These are phyloP conservation scores for Oryzias celebensis DNA, from an alignment of 2,113 vertebrate genomes.

Conservation along the genomic window DNA sequence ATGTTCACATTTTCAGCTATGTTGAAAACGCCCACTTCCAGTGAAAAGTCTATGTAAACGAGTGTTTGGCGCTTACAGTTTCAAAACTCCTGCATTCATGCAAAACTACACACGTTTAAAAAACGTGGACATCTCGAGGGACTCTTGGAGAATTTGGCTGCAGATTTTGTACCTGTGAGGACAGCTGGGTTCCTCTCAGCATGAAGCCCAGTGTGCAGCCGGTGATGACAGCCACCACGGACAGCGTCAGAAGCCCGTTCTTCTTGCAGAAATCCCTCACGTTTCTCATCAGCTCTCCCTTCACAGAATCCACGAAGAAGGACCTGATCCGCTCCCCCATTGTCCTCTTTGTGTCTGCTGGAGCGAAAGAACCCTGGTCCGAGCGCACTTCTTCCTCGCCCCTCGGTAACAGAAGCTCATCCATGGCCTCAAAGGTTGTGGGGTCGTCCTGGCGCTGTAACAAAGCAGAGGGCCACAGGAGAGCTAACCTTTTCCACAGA, in stretches of 20 bases:
- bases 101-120: too few species aligned
- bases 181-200: conserved; percentile 79
- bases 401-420: conserved; percentile 70
- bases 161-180: conserved; percentile 76
- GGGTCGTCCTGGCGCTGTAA: conserved; percentile 23
- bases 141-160: too few species aligned
- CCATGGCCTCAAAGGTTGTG: conserved; percentile 53
- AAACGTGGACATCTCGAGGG: too few species aligned
- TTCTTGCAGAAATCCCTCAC: conserved; percentile 57
- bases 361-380: conserved; percentile 27
- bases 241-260: conserved; percentile 84
- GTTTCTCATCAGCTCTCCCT: conserved; percentile 11
- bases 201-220: conserved; percentile 84
- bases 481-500: conserved; percentile 31
- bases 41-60: too few species aligned
- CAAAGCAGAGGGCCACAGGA: conserved; percentile 25
- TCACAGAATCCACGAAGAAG: conserved; percentile 8
- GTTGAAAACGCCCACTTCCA: too few species aligned
- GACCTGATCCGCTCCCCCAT: conserved; percentile 31
- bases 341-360: conserved; percentile 13
- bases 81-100: too few species aligned
- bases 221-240: conserved; percentile 77
- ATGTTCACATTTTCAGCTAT: too few species aligned
- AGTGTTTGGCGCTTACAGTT: too few species aligned
- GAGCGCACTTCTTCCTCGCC: conserved; percentile 57